Evolutionary conservation across 1,140 invertebrate species (phyloP), one percentile per base, ranked within the genome.

Genomic region (Ephestia elutella): DNA sequence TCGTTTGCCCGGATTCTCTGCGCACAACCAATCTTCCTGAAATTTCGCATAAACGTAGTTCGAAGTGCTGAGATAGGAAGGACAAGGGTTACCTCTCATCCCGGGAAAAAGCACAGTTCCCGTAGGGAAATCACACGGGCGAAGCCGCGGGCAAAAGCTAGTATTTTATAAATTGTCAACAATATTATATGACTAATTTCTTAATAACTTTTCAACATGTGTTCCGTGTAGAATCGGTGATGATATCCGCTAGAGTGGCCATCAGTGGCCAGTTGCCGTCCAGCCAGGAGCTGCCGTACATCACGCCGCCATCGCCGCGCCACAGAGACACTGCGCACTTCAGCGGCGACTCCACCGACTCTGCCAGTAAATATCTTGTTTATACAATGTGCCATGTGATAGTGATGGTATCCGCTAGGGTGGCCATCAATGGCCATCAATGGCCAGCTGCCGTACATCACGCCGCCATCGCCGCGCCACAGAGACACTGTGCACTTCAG

Each of bases 221-320:
- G 19, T 60, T 60, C 15, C 8, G 15, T 55, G 55, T 10, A 79
- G 86, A 86, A 62, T 82, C 82, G 0, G 79, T 87, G 17, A 74
- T 87, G 20, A 89, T 89, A 68, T 86, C 94, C 51, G 95, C 95
- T 20, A 95, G 94, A 5, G 93, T 93, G 51, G 96, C 95, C 1
- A 96, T 96, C 65, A 92, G 94, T 51, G 95, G 95, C 8, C 92
- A 93, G 71, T 91, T 96, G 35, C 93, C 95, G 59, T 95, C 96
- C 49, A 96, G 93, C 88, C 94, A 95, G 81, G 95, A 96, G 76
- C 89, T 96, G 75, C 96, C 95, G 5, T 96, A 96, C 72, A 96
- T 96, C 92, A 96, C 95, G 32, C 95, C 95, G 56, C 95, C 95
- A 70, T 88, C 82, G 11, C 80, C 87, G 44, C 77, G 87, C 19